Conservation (phyloP, 2,888 invertebrate species). For the Ceraclea dissimilis region DNA sequence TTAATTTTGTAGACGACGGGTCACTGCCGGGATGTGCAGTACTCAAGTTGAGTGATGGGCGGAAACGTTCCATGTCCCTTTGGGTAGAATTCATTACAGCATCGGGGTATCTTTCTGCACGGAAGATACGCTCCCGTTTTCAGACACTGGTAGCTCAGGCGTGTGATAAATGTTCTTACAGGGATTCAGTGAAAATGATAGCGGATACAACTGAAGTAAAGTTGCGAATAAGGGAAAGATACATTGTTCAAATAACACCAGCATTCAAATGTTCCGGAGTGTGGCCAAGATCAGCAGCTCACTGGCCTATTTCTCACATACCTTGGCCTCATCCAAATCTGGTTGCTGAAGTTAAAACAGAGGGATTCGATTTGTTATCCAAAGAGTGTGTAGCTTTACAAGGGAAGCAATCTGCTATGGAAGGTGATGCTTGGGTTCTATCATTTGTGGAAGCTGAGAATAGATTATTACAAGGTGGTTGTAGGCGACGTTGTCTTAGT, state of each 20-base stretch:
- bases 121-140: constrained; percentile 89
- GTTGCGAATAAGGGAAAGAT: constrained; percentile 79
- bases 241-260: constrained; percentile 88
- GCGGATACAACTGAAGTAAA: constrained; percentile 91
- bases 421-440: constrained; percentile 93
- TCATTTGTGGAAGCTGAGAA: constrained; percentile 89
- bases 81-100: constrained; percentile 98
- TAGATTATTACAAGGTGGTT: constrained; percentile 76
- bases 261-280: constrained; percentile 90
- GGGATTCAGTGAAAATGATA: constrained; percentile 89
- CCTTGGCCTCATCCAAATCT: constrained; percentile 90
- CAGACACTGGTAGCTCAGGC: constrained; percentile 84
- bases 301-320: constrained; percentile 86
- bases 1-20: constrained; percentile 95
- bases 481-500: constrained; percentile 77
- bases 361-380: constrained; percentile 88
- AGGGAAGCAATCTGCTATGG: constrained; percentile 83
- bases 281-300: constrained; percentile 89
- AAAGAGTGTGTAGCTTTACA: constrained; percentile 76
- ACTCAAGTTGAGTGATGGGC: constrained; percentile 86
- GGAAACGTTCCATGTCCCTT: constrained; percentile 92
- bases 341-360: constrained; percentile 87
- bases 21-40: constrained; percentile 91
- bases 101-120: constrained; percentile 85
- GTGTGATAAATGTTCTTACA: constrained; percentile 86